Evolutionary conservation across 2,113 vertebrate genomes (phyloP).

Genomic region (Beaufortia kweichowensis): DNA sequence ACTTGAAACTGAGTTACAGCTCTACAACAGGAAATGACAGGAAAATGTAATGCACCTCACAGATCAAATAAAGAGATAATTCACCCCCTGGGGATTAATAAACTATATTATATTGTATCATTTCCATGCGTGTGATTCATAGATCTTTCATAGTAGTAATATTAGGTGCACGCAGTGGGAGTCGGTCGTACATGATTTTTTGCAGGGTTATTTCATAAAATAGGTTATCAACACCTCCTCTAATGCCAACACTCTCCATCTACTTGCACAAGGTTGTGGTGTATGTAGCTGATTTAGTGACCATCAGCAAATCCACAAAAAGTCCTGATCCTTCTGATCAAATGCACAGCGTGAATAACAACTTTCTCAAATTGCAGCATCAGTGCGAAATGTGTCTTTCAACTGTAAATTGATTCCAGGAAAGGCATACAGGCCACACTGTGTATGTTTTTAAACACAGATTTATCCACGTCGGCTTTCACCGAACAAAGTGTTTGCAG

Average conservation of each 20-base stretch:
- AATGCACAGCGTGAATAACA: constrained; percentile 31
- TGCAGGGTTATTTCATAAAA: constrained; percentile 3
- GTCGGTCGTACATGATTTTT: not conserved
- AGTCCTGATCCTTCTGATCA: constrained; percentile 32
- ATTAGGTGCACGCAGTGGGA: constrained; percentile 1
- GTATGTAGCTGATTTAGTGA: constrained; percentile 45
- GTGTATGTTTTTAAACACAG: constrained; percentile 50
- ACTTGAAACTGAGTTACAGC: constrained; percentile 25
- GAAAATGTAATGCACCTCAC: not conserved
- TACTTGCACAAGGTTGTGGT: not conserved
- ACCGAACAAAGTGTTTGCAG: constrained; percentile 31
- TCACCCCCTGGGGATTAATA: constrained; percentile 25
- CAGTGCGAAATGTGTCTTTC: constrained; percentile 51
- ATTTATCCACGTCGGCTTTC: constrained; percentile 41
- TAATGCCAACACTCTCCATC: constrained; percentile 17
- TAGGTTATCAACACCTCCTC: constrained; percentile 33
- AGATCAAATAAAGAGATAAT: constrained; percentile 28
- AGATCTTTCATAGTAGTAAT: constrained; percentile 35
- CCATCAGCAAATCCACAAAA: constrained; percentile 39
- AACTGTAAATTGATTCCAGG: constrained; percentile 51
- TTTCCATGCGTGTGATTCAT: constrained; percentile 35
- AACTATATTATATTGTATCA: constrained; percentile 34
- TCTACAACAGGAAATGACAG: constrained; percentile 28
- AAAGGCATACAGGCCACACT: constrained; percentile 34
- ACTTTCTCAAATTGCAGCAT: constrained; percentile 43